Percentiles rank a stretch among this genome's conserved stretches.
phyloP scores from a whole-genome alignment of 1,140 invertebrate species.

The Ephestia elutella region DNA sequence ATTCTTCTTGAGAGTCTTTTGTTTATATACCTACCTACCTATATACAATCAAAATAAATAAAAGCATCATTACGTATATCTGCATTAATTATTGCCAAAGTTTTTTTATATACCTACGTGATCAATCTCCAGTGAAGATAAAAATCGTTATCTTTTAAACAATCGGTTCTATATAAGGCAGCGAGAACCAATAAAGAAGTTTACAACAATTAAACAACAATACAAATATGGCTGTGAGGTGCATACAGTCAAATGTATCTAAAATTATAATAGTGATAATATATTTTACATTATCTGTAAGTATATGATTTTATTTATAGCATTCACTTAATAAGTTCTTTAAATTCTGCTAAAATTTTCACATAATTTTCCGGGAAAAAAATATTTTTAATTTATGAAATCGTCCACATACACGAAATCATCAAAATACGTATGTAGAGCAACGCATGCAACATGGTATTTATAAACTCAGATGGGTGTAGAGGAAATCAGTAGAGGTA shows the following conservation, averaged over 20 bases:
- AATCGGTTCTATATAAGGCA: conserved; percentile 6
- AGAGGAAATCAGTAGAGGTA: too few relatives aligned
- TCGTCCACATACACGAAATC: too few relatives aligned
- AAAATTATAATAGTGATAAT: conserved; percentile 8
- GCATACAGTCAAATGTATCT: conserved; percentile 3
- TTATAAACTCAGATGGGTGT: too few relatives aligned
- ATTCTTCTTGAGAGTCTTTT: too few relatives aligned
- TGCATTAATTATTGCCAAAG: neutral
- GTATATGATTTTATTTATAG: neutral
- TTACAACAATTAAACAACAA: conserved; percentile 2
- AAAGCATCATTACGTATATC: too few relatives aligned
- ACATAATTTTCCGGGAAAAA: too few relatives aligned
- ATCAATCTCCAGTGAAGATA: conserved; percentile 29
- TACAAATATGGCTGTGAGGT: neutral
- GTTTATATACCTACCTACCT: too few relatives aligned
- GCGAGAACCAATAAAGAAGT: neutral
- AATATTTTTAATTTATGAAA: too few relatives aligned
- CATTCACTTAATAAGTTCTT: neutral
- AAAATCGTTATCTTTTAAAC: conserved; percentile 16
- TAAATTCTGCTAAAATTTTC: too few relatives aligned
- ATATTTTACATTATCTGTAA: neutral
- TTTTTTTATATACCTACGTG: conserved; percentile 16
- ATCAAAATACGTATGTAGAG: too few relatives aligned
- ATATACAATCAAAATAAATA: too few relatives aligned
- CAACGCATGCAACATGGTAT: too few relatives aligned